Percentiles rank a stretch among this genome's conserved stretches.
Conservation (phyloP, 2,797 vertebrate species). For the Tamandua tetradactyla region DNA sequence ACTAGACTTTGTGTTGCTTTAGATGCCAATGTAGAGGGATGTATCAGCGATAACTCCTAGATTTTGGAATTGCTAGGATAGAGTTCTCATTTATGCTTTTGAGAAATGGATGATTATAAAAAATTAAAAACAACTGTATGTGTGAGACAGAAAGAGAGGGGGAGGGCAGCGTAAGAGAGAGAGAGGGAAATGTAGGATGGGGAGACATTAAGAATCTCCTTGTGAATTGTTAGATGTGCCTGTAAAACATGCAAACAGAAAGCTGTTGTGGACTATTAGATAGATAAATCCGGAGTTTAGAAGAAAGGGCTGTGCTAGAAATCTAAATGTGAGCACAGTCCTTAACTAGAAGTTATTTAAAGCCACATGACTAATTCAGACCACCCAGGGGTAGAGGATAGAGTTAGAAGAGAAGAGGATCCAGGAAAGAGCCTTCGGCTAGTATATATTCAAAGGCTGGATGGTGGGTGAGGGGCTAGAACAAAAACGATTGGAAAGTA, state of each 20-base stretch:
- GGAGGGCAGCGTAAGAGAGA: not conserved
- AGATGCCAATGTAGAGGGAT: not conserved
- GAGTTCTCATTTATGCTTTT: not conserved
- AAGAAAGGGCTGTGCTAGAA: not conserved
- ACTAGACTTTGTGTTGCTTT: not conserved
- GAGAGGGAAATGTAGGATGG: not conserved
- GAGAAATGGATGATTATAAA: not conserved
- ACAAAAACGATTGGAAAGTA: not conserved
- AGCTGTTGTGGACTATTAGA: not conserved
- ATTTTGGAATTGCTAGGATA: not conserved
- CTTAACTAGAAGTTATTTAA: not conserved
- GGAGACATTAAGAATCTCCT: not conserved
- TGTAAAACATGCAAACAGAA: not conserved
- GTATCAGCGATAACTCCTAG: not conserved
- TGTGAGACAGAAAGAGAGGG: not conserved
- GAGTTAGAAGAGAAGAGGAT: not conserved
- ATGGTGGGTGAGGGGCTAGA: not conserved
- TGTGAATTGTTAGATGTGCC: not conserved
- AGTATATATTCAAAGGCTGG: not conserved
- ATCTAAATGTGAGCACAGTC: not conserved
- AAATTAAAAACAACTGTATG: not conserved
- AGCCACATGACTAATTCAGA: not conserved
- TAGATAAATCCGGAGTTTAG: not conserved
- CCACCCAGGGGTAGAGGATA: not conserved
- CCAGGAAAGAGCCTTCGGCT: not conserved